Conservation (phyloP, 2,888 invertebrate species). For the Trichacis sp. region DNA sequence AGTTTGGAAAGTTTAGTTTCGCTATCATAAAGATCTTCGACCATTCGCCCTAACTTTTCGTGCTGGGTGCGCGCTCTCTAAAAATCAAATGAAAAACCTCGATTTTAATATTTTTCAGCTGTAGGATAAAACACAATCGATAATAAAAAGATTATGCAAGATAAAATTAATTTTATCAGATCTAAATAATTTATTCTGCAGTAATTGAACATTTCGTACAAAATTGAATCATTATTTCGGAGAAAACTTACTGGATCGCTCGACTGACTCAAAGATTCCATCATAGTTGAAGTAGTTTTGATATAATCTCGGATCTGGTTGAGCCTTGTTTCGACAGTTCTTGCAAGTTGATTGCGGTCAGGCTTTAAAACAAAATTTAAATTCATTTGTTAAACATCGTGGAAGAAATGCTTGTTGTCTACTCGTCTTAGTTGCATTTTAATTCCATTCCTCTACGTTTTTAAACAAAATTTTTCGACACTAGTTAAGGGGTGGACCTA, state of each 20-base stretch:
- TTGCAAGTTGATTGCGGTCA: constrained; percentile 72
- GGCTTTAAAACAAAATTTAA: constrained; percentile 68
- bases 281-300: constrained; percentile 77
- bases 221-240: too few relatives aligned
- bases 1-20: constrained; percentile 76
- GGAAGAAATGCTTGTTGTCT: neutral
- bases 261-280: constrained; percentile 78
- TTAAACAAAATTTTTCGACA: too few relatives aligned
- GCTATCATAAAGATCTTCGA: constrained; percentile 78
- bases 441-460: too few relatives aligned
- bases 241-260: constrained; percentile 77
- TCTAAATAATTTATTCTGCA: too few relatives aligned
- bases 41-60: constrained; percentile 76
- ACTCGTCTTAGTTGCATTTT: too few relatives aligned
- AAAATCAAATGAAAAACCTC: constrained; percentile 20
- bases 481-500: too few relatives aligned
- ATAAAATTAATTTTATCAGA: neutral
- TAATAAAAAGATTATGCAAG: neutral
- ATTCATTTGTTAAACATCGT: too few relatives aligned
- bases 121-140: too few relatives aligned
- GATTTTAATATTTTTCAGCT: neutral
- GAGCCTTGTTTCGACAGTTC: constrained; percentile 75
- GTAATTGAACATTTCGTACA: too few relatives aligned
- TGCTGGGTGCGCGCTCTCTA: constrained; percentile 67
- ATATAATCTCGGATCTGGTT: constrained; percentile 82